phyloP scores from a whole-genome alignment of 2,113 vertebrate species.

The Paratilapia polleni region DNA sequence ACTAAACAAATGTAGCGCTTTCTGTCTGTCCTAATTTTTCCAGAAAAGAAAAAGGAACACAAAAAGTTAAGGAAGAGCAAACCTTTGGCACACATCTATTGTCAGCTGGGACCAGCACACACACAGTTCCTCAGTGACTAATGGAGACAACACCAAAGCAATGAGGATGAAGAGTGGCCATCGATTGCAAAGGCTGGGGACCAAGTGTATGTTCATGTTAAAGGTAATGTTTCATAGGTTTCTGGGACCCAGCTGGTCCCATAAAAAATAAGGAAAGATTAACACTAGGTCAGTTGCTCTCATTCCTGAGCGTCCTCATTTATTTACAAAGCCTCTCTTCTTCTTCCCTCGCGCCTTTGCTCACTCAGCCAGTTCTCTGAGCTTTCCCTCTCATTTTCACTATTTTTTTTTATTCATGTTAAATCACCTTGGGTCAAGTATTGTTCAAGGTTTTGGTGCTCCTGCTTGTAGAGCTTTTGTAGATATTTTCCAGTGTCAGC shows the following conservation, averaged over 20 bases:
- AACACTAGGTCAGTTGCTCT: not conserved
- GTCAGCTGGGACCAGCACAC: conserved; percentile 27
- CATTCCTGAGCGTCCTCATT: not conserved
- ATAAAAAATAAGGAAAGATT: not conserved
- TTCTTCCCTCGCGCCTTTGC: not conserved
- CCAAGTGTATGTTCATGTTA: conserved; percentile 11
- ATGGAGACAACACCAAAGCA: conserved; percentile 57
- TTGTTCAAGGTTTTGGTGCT: not conserved
- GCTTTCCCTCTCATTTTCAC: not conserved
- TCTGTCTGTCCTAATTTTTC: not conserved
- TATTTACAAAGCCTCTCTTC: not conserved
- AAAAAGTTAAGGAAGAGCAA: not conserved
- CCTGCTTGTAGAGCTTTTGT: not conserved
- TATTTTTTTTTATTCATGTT: not conserved
- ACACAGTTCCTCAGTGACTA: conserved; percentile 27
- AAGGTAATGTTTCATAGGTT: conserved; percentile 51
- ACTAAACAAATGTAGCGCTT: not conserved
- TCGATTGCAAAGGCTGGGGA: conserved; percentile 35
- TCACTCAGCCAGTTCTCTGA: not conserved
- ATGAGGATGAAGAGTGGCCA: conserved; percentile 46
- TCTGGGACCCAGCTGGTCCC: conserved; percentile 18
- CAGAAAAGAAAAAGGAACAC: not conserved
- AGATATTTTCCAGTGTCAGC: conserved; percentile 1
- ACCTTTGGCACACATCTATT: not conserved
- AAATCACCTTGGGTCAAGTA: not conserved